These are phyloP conservation scores for Pammene fasciana DNA, from an alignment of 2,888 invertebrate genomes.

Conservation along the genomic window DNA sequence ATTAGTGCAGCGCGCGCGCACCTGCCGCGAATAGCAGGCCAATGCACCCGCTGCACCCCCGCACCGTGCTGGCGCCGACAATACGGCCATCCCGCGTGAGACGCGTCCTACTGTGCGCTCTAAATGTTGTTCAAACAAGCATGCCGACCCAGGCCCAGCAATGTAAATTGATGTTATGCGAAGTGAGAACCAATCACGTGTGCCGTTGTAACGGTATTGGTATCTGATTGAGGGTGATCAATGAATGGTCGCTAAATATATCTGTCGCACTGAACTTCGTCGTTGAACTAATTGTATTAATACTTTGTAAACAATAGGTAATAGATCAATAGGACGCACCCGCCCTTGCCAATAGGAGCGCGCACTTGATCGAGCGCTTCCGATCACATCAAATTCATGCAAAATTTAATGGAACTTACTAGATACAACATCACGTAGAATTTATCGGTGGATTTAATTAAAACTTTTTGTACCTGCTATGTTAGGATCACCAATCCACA, in stretches of 20 bases:
- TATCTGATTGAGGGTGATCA: constrained; percentile 67
- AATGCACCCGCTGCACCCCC: constrained; percentile 55
- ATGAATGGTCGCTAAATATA: constrained; percentile 58
- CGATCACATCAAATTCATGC: neutral
- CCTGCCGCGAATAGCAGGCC: constrained; percentile 71
- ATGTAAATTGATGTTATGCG: constrained; percentile 35
- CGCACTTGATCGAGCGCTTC: constrained; percentile 11
- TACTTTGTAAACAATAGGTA: constrained; percentile 37
- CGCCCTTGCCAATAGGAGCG: constrained; percentile 20
- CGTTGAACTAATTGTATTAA: constrained; percentile 39
- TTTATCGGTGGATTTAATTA: too few species aligned
- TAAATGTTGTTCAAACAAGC: too few species aligned
- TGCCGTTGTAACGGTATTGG: constrained; percentile 59
- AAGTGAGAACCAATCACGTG: constrained; percentile 21
- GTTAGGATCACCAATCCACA: too few species aligned
- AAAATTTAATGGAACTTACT: neutral
- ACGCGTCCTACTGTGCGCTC: constrained; percentile 43
- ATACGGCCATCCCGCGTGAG: neutral
- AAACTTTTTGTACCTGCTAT: too few species aligned
- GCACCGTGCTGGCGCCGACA: constrained; percentile 36
- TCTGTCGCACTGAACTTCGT: constrained; percentile 41
- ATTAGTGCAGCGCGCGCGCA: constrained; percentile 46
- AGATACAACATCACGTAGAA: too few species aligned
- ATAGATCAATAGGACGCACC: constrained; percentile 28
- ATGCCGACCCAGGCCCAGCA: constrained; percentile 14